Base-by-base conservation (phyloP, 2,797 vertebrate genomes). In the Hirundo rustica region DNA sequence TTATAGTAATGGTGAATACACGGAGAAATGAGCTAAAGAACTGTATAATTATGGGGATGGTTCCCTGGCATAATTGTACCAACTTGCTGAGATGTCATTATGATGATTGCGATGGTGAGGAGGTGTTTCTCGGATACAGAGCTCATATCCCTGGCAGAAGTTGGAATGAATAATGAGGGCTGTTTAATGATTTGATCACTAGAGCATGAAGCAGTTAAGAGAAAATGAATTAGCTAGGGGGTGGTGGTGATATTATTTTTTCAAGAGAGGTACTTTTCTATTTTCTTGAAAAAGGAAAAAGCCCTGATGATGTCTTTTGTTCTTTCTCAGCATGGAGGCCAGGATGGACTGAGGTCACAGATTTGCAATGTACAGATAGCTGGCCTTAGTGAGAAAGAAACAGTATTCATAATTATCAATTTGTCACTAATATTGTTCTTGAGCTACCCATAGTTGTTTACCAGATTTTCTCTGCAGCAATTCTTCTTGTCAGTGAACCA, bases 1-100 rank as follows among this genome's bases (percentile, higher is more conserved):
- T 96, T 96, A 96, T 96, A 96, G 92, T 91, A 96, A 96, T 85
- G 96, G 96, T 96, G 95, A 94, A 97, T 97, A 95, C 94, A 94
- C 84, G 82, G 85, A 93, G 88, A 94, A 96, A 96, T 92, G 84
- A 96, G 93, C 80, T 92, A 94, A 94, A 94, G 76, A 93, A 93
- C 93, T 95, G 92, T 93, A 88, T 96, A 91, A 96, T 96, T 96
- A 91, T 86, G 87, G 51, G 88, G 93, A 96, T 95, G 95, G 77
- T 92, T 97, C 96, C 96, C 93, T 94, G 96, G 96, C 95, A 94
- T 96, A 95, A 97, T 90, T 95, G 85, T 95, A 95, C 95, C 96
- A 96, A 96, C 92, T 96, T 96, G 93, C 89, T 96, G 95, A 96
- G 96, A 96, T 87, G 85, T 78, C 82, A 82, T 90, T 85, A 79